Conservation (phyloP, 2,888 invertebrate genomes). For the Limnephilus marmoratus region DNA sequence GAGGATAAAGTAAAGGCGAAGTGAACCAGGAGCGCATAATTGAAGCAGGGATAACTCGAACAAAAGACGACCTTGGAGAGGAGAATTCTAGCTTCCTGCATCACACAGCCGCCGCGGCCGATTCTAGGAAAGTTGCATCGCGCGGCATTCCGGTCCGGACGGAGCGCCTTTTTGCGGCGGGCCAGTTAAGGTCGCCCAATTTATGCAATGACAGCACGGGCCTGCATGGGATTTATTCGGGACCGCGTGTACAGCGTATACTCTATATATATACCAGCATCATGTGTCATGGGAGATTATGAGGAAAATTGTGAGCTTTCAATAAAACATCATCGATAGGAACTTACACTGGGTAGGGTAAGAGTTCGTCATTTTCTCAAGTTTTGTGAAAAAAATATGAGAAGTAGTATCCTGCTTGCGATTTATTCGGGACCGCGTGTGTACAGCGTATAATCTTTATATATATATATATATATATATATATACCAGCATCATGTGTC, state of each 20-base stretch:
- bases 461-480: no score
- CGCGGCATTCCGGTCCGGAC: slow-evolving; percentile 44
- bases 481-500: no score
- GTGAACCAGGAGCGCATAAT: slow-evolving; percentile 46
- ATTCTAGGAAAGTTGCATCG: slow-evolving; percentile 59
- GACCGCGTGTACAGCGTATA: not conserved
- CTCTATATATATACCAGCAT: not conserved
- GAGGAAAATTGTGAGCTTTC: not conserved
- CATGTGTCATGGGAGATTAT: not conserved
- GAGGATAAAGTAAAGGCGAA: slow-evolving; percentile 34
- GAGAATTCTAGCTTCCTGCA: slow-evolving; percentile 59
- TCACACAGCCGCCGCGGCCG: slow-evolving; percentile 50
- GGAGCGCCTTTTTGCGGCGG: slow-evolving; percentile 49
- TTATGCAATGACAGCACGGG: slow-evolving; percentile 59
- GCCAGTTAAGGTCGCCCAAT: slow-evolving; percentile 57
- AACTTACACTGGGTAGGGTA: not conserved
- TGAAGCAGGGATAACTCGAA: slow-evolving; percentile 45
- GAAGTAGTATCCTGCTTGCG: no score
- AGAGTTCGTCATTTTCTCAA: not conserved
- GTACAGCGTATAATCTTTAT: no score
- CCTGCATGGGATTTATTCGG: slow-evolving; percentile 22
- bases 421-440: no score
- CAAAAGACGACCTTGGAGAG: slow-evolving; percentile 57
- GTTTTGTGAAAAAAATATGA: no score
- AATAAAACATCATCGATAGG: not conserved